A percentile compares a stretch with the other conserved stretches of the same genome.
phyloP scores from a whole-genome alignment of 2,888 invertebrate genomes.

The Linnaemya tessellans region DNA sequence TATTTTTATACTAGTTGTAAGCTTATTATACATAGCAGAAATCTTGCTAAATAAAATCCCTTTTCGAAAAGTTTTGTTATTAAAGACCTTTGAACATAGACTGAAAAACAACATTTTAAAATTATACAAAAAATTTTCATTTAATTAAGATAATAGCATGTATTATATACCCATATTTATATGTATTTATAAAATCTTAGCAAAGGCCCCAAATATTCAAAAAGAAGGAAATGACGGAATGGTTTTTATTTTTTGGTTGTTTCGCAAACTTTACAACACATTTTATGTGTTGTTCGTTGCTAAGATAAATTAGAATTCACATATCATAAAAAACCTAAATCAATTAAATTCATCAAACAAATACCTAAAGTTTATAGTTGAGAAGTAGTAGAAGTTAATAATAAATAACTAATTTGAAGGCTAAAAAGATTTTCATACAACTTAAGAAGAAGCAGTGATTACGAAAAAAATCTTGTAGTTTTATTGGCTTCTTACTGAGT shows the following conservation, averaged over 20 bases:
- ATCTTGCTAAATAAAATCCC: conserved; percentile 44
- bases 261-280: conserved; percentile 41
- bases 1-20: conserved; percentile 50
- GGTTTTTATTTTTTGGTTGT: conserved; percentile 26
- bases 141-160: neutral
- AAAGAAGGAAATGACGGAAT: conserved; percentile 52
- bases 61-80: conserved; percentile 31
- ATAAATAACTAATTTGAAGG: conserved; percentile 19
- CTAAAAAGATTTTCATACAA: conserved; percentile 3
- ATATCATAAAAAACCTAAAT: conserved; percentile 45
- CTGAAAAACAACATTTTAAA: conserved; percentile 1
- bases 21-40: conserved; percentile 60
- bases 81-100: neutral
- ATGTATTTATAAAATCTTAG: neutral
- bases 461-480: neutral
- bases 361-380: neutral
- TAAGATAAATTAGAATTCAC: conserved; percentile 33
- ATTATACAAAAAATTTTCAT: neutral
- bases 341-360: conserved; percentile 27
- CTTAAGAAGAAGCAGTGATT: neutral
- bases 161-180: neutral
- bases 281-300: conserved; percentile 6
- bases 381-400: neutral
- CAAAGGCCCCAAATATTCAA: neutral
- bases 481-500: conserved; percentile 23